phyloP scores from a whole-genome alignment of 2,797 vertebrate species.

The Alectoris magna region DNA sequence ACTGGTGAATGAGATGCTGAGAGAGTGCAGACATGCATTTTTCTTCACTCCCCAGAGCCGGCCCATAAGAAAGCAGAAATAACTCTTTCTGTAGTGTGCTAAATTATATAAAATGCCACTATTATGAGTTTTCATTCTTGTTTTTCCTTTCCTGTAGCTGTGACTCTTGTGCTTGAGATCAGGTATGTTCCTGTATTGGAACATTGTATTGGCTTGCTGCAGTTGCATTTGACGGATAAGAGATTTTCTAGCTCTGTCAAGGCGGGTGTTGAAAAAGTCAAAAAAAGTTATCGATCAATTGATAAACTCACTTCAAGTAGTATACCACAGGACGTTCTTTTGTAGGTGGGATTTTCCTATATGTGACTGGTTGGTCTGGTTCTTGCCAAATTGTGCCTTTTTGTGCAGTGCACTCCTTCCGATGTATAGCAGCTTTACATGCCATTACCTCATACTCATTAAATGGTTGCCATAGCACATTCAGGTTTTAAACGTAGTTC shows the following conservation, averaged over 20 bases:
- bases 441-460: accelerated
- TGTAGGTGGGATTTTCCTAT: not conserved
- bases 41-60: not conserved
- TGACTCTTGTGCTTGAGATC: not conserved
- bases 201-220: accelerated
- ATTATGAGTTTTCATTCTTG: not conserved
- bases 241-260: not conserved
- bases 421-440: not conserved
- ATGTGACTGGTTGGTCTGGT: not conserved
- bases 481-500: not conserved
- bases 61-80: not conserved
- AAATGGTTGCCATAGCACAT: not conserved
- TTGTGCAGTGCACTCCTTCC: not conserved
- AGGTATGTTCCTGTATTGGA: not conserved
- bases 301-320: not conserved
- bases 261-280: not conserved
- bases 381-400: not conserved
- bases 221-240: accelerated
- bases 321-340: not conserved
- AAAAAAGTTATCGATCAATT: not conserved
- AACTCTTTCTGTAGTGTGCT: not conserved
- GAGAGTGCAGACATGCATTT: not conserved
- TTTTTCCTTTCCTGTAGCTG: not conserved
- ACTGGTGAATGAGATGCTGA: not conserved
- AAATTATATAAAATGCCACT: not conserved